These are phyloP conservation scores for Aspidiotus destructor DNA, from an alignment of 2,888 invertebrate genomes.

Conservation along the genomic window DNA sequence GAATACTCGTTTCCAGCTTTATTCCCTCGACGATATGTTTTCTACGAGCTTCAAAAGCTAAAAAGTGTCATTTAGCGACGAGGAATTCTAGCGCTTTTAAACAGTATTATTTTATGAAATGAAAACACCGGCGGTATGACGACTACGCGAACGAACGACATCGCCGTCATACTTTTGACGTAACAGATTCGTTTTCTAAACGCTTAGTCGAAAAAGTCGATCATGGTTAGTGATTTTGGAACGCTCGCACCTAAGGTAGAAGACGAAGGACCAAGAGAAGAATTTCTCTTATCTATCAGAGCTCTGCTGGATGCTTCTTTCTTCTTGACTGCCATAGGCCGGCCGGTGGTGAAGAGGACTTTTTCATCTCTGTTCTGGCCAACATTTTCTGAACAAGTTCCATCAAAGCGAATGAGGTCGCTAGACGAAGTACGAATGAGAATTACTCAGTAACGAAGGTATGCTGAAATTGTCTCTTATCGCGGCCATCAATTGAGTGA, in stretches of 20 bases:
- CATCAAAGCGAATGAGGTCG: slow-evolving; percentile 39
- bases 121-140: background rate
- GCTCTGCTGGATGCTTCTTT: no score
- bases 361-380: slow-evolving; percentile 42
- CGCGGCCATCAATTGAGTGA: slow-evolving; percentile 35
- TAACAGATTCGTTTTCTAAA: no score
- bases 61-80: no score
- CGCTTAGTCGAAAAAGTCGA: no score
- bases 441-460: slow-evolving; percentile 36
- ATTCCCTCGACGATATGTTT: no score
- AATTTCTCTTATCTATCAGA: background rate
- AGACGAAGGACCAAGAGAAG: background rate
- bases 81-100: no score
- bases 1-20: no score
- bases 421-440: slow-evolving; percentile 45
- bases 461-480: slow-evolving; percentile 30
- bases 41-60: no score
- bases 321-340: slow-evolving; percentile 44
- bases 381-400: slow-evolving; percentile 51
- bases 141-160: background rate
- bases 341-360: slow-evolving; percentile 38
- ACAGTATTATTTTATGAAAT: background rate
- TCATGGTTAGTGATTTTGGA: no score
- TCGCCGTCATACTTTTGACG: no score
- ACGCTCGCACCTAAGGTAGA: no score